Evolutionary conservation across 2,113 vertebrate genomes (phyloP), one percentile per base, ranked within the genome.

Genomic region (Pelobates fuscus): DNA sequence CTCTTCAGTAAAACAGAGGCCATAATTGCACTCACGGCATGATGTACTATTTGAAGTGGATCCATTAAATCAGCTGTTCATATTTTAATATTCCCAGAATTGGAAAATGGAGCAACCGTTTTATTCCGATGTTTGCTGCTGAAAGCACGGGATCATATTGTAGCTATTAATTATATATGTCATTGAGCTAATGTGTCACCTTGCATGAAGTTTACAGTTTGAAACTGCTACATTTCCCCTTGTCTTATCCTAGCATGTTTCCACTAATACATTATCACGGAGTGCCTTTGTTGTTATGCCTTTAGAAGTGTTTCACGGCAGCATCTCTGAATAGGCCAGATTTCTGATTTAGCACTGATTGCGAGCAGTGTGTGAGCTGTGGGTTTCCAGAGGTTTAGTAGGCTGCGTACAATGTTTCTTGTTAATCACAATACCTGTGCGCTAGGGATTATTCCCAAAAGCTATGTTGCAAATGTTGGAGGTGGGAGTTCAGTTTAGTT

Each of bases 261-360:
- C 5, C 12, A 43, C 41, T 15, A 14, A 25, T 70, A 32, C 41
- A 12, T 43, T 29, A 41, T 15, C 8, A 15, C 18, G 8, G 49
- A 37, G 1, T 59, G 41, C 27, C 67, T 25, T 70, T 59, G 21
- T 58, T 41, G 32, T 37, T 37, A 6, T 37, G 32, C 32, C 32
- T 70, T 57, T 46, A 57, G 26, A 20, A 41, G 12, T 10, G 26
- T 54, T n/a, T 52, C 17, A 67, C 52, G 8, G 20, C 26, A 68
- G 29, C 14, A 20, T 24, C 46, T 69, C 46, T 55, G 8, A 2
- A 67, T 26, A 6, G 29, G 27, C 26, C 49, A 55, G 17, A 69
- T 10, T 23, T 58, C 24, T 70, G 67, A 58, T 70, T 70, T 70
- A 41, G 30, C 57, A 58, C 57, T 70, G 67, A 70, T 70, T n/a